phyloP scores from a whole-genome alignment of 2,797 vertebrate species.

The Cryptoprocta ferox region DNA sequence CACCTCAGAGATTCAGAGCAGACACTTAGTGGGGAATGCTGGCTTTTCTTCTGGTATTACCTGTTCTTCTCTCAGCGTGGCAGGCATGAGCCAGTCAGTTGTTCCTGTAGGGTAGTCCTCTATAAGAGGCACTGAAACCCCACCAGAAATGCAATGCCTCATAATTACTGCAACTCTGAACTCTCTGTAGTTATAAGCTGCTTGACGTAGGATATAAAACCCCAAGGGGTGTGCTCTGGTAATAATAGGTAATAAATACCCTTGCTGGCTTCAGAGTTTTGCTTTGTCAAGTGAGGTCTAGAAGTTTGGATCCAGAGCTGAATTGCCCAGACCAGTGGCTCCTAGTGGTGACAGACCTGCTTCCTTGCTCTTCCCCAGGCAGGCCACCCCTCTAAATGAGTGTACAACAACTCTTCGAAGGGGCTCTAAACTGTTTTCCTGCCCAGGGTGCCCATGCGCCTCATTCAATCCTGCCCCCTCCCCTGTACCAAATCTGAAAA shows the following conservation, averaged over 20 bases:
- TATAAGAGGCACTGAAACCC: neutral
- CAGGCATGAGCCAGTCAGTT: neutral
- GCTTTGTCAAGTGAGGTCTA: neutral
- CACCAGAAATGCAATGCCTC: neutral
- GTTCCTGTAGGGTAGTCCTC: neutral
- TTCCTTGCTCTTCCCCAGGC: neutral
- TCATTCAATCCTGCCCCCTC: neutral
- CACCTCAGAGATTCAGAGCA: neutral
- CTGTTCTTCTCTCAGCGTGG: neutral
- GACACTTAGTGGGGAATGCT: neutral
- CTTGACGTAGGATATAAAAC: neutral
- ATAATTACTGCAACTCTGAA: neutral
- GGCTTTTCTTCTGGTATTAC: neutral
- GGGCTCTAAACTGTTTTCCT: neutral
- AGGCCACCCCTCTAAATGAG: neutral
- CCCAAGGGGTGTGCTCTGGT: neutral
- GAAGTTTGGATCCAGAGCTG: neutral
- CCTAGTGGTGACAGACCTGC: neutral
- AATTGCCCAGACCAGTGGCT: neutral
- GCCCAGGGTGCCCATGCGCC: fast-evolving
- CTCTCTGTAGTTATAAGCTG: neutral
- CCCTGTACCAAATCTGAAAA: neutral
- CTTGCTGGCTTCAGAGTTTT: neutral
- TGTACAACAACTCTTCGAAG: neutral
- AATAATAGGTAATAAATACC: neutral